A percentile compares a stretch with the other conserved stretches of the same genome.
Conservation (phyloP, 1,140 invertebrate species). For the Apis dorsata region DNA sequence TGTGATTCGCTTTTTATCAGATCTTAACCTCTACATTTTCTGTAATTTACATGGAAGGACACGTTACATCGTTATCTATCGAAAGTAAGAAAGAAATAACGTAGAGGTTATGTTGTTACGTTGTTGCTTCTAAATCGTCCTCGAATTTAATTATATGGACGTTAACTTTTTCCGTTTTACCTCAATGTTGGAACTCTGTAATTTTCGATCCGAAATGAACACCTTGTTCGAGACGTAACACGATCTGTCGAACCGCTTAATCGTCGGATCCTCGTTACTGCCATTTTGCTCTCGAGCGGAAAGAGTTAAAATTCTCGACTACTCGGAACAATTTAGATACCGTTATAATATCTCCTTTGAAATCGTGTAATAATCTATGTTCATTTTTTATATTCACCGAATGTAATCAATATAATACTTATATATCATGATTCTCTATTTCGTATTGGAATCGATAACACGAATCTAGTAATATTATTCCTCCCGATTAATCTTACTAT, state of each 20-base stretch:
- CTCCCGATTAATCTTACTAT: no score
- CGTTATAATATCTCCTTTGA: constrained; percentile 7
- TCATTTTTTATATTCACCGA: not conserved
- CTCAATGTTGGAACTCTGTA: not conserved
- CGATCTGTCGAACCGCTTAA: constrained; percentile 28
- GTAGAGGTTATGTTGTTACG: not conserved
- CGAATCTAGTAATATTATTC: not conserved
- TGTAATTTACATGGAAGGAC: not conserved
- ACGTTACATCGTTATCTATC: not conserved
- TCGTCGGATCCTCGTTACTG: constrained; percentile 27
- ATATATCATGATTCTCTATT: not conserved
- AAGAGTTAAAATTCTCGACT: constrained; percentile 4
- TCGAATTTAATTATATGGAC: not conserved
- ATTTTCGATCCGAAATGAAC: constrained; percentile 21
- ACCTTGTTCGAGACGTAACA: constrained; percentile 7
- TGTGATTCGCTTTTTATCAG: not conserved
- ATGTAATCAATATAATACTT: not conserved
- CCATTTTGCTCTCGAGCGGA: constrained; percentile 10
- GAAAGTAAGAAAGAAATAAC: not conserved
- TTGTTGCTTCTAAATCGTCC: not conserved
- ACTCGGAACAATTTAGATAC: constrained; percentile 4
- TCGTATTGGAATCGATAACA: not conserved
- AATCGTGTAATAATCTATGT: not conserved
- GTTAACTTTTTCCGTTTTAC: not conserved
- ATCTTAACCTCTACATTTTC: not conserved